Conservation (phyloP, 2,888 invertebrate genomes). For the Rambutsinella grinnellia region DNA sequence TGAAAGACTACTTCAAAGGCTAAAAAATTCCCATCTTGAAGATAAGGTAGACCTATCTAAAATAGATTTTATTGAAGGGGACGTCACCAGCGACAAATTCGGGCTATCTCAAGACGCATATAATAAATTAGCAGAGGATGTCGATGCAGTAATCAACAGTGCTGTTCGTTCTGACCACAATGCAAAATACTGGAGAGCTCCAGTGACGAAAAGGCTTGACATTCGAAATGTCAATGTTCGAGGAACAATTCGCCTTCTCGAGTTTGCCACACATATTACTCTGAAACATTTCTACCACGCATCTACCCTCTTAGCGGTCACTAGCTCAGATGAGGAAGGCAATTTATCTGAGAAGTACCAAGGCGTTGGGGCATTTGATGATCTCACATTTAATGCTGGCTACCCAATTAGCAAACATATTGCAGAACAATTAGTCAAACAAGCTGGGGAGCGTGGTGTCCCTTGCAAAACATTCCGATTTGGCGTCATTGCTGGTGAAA, state of each 20-base stretch:
- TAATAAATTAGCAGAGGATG: constrained; percentile 8
- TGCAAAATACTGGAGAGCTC: constrained; percentile 34
- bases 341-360: constrained; percentile 38
- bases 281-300: constrained; percentile 47
- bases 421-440: constrained; percentile 32
- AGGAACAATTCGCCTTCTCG: constrained; percentile 47
- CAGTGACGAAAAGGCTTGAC: constrained; percentile 16
- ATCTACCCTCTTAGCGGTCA: constrained; percentile 36
- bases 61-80: constrained; percentile 41
- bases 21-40: background rate
- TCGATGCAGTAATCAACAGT: constrained; percentile 48
- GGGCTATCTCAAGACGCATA: constrained; percentile 32
- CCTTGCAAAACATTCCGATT: constrained; percentile 48
- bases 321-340: constrained; percentile 15
- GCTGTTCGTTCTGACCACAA: constrained; percentile 48
- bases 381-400: constrained; percentile 26
- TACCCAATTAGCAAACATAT: constrained; percentile 53
- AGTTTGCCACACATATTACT: constrained; percentile 35
- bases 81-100: constrained; percentile 28
- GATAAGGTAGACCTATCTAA: background rate
- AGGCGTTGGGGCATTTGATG: constrained; percentile 19
- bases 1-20: background rate
- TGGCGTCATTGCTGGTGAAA: constrained; percentile 39
- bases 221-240: constrained; percentile 46
- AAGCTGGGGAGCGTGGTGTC: constrained; percentile 48